These are phyloP conservation scores for Cataglyphis cursor DNA, from an alignment of 2,888 invertebrate genomes.

Conservation along the genomic window DNA sequence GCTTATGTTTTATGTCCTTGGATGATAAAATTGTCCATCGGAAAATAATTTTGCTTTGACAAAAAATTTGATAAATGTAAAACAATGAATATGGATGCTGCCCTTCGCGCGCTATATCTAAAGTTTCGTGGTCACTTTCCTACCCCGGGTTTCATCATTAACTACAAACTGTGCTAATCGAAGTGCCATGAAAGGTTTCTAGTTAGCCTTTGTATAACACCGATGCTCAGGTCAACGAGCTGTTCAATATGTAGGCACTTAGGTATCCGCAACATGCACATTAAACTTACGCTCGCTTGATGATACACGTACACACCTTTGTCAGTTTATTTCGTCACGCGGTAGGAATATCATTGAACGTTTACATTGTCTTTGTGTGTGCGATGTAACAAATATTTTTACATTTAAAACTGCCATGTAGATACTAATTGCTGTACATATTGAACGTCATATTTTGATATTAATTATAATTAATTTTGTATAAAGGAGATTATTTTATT, in stretches of 20 bases:
- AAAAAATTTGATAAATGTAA: slow-evolving; percentile 14
- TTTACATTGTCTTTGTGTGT: background rate
- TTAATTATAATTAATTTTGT: background rate
- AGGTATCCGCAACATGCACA: slow-evolving; percentile 37
- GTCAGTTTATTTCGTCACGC: slow-evolving; percentile 18
- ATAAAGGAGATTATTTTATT: slow-evolving; percentile 5
- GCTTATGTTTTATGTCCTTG: background rate
- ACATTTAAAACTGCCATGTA: background rate
- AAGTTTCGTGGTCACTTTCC: slow-evolving; percentile 39
- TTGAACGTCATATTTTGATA: background rate
- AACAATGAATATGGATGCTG: slow-evolving; percentile 27
- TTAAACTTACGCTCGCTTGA: slow-evolving; percentile 34
- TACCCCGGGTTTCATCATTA: slow-evolving; percentile 34
- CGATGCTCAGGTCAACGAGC: slow-evolving; percentile 53
- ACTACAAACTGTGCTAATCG: slow-evolving; percentile 46
- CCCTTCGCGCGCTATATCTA: background rate
- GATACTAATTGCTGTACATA: slow-evolving; percentile 1
- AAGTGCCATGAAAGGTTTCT: slow-evolving; percentile 49
- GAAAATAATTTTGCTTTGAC: background rate
- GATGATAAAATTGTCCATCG: background rate
- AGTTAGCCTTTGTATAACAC: slow-evolving; percentile 42
- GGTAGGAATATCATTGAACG: slow-evolving; percentile 26
- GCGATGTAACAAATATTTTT: slow-evolving; percentile 2
- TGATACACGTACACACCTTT: slow-evolving; percentile 19
- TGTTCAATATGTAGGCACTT: slow-evolving; percentile 47